Conservation (phyloP, 2,888 invertebrate species). For the Scaptodrosophila latifasciaeformis region DNA sequence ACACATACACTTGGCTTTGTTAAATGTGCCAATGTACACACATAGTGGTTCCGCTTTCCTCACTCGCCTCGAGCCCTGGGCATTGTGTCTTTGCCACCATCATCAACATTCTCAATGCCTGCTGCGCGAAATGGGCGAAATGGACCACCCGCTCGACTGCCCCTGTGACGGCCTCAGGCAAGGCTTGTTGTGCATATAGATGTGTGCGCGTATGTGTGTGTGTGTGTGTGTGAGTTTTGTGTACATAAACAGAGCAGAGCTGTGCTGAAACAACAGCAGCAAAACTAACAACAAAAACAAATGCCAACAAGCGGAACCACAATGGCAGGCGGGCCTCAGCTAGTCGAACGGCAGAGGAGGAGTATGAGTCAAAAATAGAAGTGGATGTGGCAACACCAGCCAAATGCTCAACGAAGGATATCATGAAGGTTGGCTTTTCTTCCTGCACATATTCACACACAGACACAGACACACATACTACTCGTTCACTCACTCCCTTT, state of each 20-base stretch:
- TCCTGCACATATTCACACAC: slow-evolving; percentile 29
- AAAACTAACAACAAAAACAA: slow-evolving; percentile 22
- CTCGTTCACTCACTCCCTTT: too few species aligned
- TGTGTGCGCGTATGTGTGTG: too few species aligned
- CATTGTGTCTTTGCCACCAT: slow-evolving; percentile 13
- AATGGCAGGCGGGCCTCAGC: slow-evolving; percentile 2
- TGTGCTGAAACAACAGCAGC: slow-evolving; percentile 39
- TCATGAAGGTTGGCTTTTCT: slow-evolving; percentile 44
- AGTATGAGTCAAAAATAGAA: slow-evolving; percentile 18
- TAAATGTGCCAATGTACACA: slow-evolving; percentile 65
- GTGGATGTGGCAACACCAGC: slow-evolving; percentile 36
- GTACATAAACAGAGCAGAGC: slow-evolving; percentile 52
- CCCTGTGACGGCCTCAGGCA: slow-evolving; percentile 19
- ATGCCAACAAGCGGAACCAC: slow-evolving; percentile 4
- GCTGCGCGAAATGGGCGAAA: slow-evolving; percentile 24
- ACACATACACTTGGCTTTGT: slow-evolving; percentile 38
- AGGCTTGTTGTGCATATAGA: slow-evolving; percentile 30
- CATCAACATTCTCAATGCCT: slow-evolving; percentile 20
- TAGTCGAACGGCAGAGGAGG: slow-evolving; percentile 10
- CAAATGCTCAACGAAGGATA: slow-evolving; percentile 60
- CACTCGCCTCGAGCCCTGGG: neutral
- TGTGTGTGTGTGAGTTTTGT: slow-evolving; percentile 33
- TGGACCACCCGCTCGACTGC: neutral
- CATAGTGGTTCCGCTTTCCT: slow-evolving; percentile 39
- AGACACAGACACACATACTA: slow-evolving; percentile 10